Base-by-base conservation (phyloP, 2,113 vertebrate genomes). In the Ranitomeya variabilis region DNA sequence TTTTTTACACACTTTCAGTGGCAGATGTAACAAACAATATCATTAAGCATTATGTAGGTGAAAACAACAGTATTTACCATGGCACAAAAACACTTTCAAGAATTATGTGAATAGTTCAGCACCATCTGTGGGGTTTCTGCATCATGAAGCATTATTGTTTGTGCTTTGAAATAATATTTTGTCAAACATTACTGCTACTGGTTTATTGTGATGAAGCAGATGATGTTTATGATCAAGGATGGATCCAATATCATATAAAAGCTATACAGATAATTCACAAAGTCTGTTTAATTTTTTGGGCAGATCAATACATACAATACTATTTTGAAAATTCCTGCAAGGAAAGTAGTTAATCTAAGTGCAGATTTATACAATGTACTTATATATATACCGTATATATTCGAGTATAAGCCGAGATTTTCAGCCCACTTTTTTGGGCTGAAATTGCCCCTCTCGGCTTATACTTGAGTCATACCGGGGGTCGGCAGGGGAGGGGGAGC, bases 11-110 rank as follows among this genome's bases (percentile, higher is more conserved):
- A 60, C 82, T 73, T 62, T 45, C 64, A 26, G 67, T 69, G 69
- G 79, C 86, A 74, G 86, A 88, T 88, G 86, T 73, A 88, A 62
- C 86, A 88, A 82, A 82, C 86, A 81, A 60, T 67, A 81, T 74
- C 86, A 88, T 88, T 82, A 88, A 82, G 64, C 54, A 60, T 73
- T 45, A 81, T 87, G 52, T 82, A 51, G 55, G 26, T 82, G 79
- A 74, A 82, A 82, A 88, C 82, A 74, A 82, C 54, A 74, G 79
- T 55, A 87, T 87, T 87, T 59, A 59, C 37, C 71, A 69, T 26
- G 51, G 78, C 66, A 54, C 54, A 31, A 81, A 87, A 64, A 79
- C 37, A 16, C 23, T 59, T 87, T 81, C 7, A 81, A 66, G 64
- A 81, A 87, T 57, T 21, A 87, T 87, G 26, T 71, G 52, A 31